phyloP scores from a whole-genome alignment of 2,113 vertebrate genomes.

The Myxocyprinus asiaticus region DNA sequence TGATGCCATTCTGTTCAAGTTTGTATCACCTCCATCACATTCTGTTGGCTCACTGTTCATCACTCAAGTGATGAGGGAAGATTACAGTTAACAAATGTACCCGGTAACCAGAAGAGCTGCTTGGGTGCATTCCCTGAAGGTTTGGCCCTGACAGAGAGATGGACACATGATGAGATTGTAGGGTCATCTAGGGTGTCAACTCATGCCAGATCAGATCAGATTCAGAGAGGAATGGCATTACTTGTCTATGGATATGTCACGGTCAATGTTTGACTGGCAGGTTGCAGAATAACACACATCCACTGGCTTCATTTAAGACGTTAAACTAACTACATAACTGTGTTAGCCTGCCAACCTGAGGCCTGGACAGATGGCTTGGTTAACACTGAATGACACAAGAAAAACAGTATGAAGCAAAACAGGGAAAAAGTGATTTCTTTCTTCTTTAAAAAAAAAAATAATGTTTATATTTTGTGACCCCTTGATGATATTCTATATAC shows the following conservation, averaged over 20 bases:
- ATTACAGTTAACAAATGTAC: slow-evolving; percentile 44
- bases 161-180: slow-evolving; percentile 35
- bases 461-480: too few relatives aligned
- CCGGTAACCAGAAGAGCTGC: not conserved
- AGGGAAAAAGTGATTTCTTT: too few relatives aligned
- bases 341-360: slow-evolving; percentile 14
- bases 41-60: slow-evolving; percentile 32
- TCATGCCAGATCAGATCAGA: slow-evolving; percentile 44
- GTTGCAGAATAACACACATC: slow-evolving; percentile 48
- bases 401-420: too few relatives aligned
- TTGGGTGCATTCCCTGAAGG: not conserved
- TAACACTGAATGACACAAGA: not conserved
- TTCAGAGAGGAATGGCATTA: slow-evolving; percentile 47
- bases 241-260: slow-evolving; percentile 53
- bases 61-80: slow-evolving; percentile 23
- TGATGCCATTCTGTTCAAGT: not conserved
- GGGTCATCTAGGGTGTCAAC: slow-evolving; percentile 46
- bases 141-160: not conserved
- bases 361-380: not conserved
- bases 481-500: too few relatives aligned
- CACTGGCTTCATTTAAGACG: slow-evolving; percentile 52
- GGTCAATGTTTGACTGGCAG: slow-evolving; percentile 47
- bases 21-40: slow-evolving; percentile 1
- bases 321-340: not conserved
- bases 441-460: too few relatives aligned